These are phyloP conservation scores for Malacosoma neustria DNA, from an alignment of 2,888 invertebrate genomes.

Conservation along the genomic window DNA sequence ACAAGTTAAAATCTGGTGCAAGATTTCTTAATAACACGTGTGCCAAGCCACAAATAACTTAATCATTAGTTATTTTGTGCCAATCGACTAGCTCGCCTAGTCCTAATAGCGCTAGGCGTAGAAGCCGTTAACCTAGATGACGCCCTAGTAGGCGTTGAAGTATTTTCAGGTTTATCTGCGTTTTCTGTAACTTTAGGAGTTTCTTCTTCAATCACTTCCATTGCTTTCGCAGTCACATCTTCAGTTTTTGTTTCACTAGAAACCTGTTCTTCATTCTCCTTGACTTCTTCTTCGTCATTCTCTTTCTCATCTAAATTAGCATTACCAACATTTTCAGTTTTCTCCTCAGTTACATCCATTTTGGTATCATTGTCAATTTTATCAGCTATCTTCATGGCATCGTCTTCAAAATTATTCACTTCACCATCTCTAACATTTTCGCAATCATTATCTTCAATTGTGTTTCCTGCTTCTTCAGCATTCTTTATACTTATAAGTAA, in stretches of 20 bases:
- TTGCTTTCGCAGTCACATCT: slow-evolving; percentile 4
- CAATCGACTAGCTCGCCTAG: slow-evolving; percentile 42
- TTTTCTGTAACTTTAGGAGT: slow-evolving; percentile 3
- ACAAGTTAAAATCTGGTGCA: too few species aligned
- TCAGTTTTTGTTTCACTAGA: too few species aligned
- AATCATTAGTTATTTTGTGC: slow-evolving; percentile 12
- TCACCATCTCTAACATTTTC: too few species aligned
- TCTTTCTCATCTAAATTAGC: slow-evolving; percentile 4
- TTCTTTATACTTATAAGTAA: slow-evolving; percentile 35
- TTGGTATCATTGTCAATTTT: slow-evolving; percentile 3
- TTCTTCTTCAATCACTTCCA: slow-evolving; percentile 2
- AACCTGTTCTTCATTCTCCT: too few species aligned
- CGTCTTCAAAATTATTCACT: too few species aligned
- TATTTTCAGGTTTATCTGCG: slow-evolving; percentile 1
- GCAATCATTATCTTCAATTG: neutral
- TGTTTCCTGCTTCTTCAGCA: slow-evolving; percentile 15
- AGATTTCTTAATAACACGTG: too few species aligned
- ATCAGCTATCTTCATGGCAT: too few species aligned
- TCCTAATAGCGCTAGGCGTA: slow-evolving; percentile 38
- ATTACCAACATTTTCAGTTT: neutral
- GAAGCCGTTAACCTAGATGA: slow-evolving; percentile 29
- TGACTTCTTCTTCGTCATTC: slow-evolving; percentile 3
- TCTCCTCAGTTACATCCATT: slow-evolving; percentile 2
- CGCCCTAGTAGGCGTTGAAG: slow-evolving; percentile 30
- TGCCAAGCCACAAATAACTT: too few species aligned